Evolutionary conservation across 1,140 invertebrate genomes (phyloP).

Genomic region (Diplogasteroides magnus): DNA sequence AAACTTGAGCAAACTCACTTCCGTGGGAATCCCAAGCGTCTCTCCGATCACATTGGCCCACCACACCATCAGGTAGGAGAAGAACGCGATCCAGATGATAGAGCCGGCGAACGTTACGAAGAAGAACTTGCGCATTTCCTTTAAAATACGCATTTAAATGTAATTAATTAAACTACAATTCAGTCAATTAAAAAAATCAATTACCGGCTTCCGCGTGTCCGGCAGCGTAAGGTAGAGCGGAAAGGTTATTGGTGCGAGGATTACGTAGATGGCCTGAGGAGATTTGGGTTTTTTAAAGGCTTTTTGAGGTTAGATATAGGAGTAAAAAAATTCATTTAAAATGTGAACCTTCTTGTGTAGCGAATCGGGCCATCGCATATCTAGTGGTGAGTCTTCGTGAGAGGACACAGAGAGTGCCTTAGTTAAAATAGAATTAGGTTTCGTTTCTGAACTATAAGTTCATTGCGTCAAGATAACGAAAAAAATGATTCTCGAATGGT

Average conservation of each 20-base stretch:
- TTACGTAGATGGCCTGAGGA: constrained; percentile 76
- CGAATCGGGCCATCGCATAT: constrained; percentile 65
- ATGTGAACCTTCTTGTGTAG: constrained; percentile 66
- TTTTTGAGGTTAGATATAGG: background rate
- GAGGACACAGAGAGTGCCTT: constrained; percentile 8
- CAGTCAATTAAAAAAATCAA: no score
- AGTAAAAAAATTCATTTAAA: background rate
- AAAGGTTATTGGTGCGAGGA: constrained; percentile 87
- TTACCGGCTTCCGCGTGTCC: constrained; percentile 63
- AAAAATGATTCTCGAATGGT: no score
- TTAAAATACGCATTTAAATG: background rate
- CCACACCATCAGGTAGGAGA: constrained; percentile 58
- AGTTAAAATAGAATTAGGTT: background rate
- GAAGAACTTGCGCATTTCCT: constrained; percentile 70
- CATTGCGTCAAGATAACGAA: no score
- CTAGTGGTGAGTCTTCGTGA: constrained; percentile 58
- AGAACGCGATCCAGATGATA: constrained; percentile 66
- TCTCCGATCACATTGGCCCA: constrained; percentile 57
- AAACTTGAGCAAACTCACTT: constrained; percentile 31
- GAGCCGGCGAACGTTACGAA: constrained; percentile 84
- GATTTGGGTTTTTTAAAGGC: no score
- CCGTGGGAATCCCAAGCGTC: constrained; percentile 57
- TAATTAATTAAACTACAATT: no score
- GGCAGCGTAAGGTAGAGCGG: constrained; percentile 88
- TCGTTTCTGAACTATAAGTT: background rate